phyloP scores from a whole-genome alignment of 2,888 invertebrate species.

The Drosophila yooni region DNA sequence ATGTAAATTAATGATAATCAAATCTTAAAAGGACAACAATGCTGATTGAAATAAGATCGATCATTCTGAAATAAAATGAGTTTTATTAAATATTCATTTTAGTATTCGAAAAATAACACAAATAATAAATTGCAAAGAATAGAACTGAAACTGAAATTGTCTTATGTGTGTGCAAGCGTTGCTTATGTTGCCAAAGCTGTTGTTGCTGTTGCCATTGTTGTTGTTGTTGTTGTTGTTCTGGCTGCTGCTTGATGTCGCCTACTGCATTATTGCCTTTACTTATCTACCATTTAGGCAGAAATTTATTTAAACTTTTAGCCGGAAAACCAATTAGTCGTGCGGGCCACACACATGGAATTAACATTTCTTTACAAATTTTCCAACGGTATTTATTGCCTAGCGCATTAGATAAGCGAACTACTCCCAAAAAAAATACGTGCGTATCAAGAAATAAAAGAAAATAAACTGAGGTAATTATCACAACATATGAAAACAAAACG shows the following conservation, averaged over 20 bases:
- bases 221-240: neutral
- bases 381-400: constrained; percentile 75
- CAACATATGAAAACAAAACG: constrained; percentile 75
- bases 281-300: constrained; percentile 70
- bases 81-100: neutral
- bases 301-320: constrained; percentile 62
- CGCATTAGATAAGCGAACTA: constrained; percentile 59
- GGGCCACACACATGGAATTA: constrained; percentile 70
- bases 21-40: neutral
- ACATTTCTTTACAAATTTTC: constrained; percentile 74
- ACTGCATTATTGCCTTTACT: constrained; percentile 23
- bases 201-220: neutral
- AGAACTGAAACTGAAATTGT: neutral
- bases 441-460: constrained; percentile 22
- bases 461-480: constrained; percentile 73
- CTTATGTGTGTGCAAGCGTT: too few species aligned
- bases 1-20: neutral
- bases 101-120: neutral
- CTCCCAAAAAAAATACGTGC: constrained; percentile 14
- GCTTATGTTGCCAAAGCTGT: neutral
- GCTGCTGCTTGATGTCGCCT: constrained; percentile 13
- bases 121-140: neutral
- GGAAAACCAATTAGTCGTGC: constrained; percentile 70
- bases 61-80: neutral
- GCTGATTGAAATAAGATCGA: neutral